Percentiles rank a stretch among this genome's conserved stretches.
Conservation (phyloP, 2,888 invertebrate species). For the Hirtodrosophila cameraria region DNA sequence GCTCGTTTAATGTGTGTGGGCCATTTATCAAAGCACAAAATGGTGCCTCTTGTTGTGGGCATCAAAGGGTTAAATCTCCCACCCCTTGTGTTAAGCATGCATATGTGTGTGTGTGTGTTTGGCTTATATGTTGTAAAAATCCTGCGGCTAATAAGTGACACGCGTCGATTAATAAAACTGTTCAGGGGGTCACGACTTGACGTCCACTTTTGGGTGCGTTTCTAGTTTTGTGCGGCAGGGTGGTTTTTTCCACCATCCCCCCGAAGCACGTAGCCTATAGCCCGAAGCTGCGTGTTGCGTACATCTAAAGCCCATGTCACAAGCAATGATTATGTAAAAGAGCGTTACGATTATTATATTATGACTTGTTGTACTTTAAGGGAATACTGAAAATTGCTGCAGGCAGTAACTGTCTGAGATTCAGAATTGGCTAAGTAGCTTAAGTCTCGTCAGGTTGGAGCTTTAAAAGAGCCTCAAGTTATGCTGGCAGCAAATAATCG, state of each 20-base stretch:
- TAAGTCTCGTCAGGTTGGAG: neutral
- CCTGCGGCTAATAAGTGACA: slow-evolving; percentile 78
- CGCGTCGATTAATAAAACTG: slow-evolving; percentile 75
- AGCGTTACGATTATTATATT: slow-evolving; percentile 44
- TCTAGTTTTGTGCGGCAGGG: slow-evolving; percentile 1
- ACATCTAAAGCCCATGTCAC: slow-evolving; percentile 66
- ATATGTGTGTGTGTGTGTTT: slow-evolving; percentile 22
- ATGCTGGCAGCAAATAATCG: slow-evolving; percentile 2
- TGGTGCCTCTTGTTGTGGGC: slow-evolving; percentile 48
- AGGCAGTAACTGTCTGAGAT: neutral
- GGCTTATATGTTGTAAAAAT: slow-evolving; percentile 67
- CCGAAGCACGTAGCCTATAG: too few species aligned
- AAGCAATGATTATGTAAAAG: slow-evolving; percentile 66
- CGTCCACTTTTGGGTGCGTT: slow-evolving; percentile 29
- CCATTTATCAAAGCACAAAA: slow-evolving; percentile 75
- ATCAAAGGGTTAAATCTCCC: slow-evolving; percentile 65
- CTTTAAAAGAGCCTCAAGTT: too few species aligned
- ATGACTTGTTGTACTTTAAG: slow-evolving; percentile 16
- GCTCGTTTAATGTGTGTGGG: slow-evolving; percentile 46
- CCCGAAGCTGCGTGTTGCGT: slow-evolving; percentile 44
- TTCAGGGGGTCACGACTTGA: slow-evolving; percentile 30
- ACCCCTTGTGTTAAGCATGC: neutral
- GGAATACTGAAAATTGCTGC: slow-evolving; percentile 9
- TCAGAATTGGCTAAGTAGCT: slow-evolving; percentile 1
- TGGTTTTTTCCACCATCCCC: too few species aligned